Evolutionary conservation across 2,113 vertebrate species (phyloP).

Genomic region (Lonchura striata): DNA sequence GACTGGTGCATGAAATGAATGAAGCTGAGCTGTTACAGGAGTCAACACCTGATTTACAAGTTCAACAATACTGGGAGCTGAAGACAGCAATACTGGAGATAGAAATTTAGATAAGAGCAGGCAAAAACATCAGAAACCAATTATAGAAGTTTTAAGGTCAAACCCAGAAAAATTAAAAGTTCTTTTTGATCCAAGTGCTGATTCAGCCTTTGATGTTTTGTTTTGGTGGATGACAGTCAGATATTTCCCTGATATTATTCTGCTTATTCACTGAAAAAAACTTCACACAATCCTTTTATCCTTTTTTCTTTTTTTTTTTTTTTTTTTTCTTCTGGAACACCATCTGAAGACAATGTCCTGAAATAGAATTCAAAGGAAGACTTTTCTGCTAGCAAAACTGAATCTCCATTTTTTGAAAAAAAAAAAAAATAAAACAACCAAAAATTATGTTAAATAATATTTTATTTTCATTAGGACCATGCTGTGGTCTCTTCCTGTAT

Average conservation of each 20-base stretch:
- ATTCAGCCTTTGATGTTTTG: not conserved
- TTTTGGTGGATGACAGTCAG: not conserved
- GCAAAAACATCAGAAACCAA: not conserved
- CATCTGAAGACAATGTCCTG: not conserved
- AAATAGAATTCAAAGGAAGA: not conserved
- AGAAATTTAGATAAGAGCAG: not conserved
- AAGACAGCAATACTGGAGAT: not conserved
- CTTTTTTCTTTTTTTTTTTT: not conserved
- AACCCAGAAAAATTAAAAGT: not conserved
- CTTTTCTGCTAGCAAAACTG: not conserved
- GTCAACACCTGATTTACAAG: not conserved
- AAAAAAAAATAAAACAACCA: not conserved
- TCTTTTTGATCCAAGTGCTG: not conserved
- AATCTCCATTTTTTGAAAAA: not conserved
- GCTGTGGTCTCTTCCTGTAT: not conserved
- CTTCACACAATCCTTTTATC: not conserved
- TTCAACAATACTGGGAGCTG: not conserved
- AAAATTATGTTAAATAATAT: not conserved
- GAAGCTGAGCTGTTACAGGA: not conserved
- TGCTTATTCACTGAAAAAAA: not conserved
- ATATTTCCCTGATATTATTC: not conserved
- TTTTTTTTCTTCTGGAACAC: not conserved
- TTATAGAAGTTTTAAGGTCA: not conserved
- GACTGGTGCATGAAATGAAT: conserved; percentile 4
- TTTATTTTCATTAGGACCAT: not conserved